Evolutionary conservation across 2,797 vertebrate species (phyloP), one percentile per base, ranked within the genome.

Genomic region (Halcyon chelicuti): DNA sequence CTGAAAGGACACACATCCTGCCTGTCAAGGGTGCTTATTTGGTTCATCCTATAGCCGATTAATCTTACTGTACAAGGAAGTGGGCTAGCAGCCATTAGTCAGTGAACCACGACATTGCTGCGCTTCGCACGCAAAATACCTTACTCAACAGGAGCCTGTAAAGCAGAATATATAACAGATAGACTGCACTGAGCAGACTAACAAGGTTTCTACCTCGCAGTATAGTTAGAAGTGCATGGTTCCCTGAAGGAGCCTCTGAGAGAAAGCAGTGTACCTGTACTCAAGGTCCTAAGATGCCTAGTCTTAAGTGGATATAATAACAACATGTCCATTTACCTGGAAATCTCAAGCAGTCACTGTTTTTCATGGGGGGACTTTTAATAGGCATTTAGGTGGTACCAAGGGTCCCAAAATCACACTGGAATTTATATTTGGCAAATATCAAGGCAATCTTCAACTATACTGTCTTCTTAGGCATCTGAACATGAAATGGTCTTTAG

Each of bases 221-320:
- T 2, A 6, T 0, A 0, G 22, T 42, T 17, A 31, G 35, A 18
- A 71, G 22, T 8, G 13, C 14, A 3, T 0, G 6, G 28, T 33
- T 58, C 12, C 31, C 31, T 44, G 15, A 58, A 74, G 26, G 12
- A 82, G 51, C 3, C 42, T 18, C 12, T 9, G 14, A 57, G 26
- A 61, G 29, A 75, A 37, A 25, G 37, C 40, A 68, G 7, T 6
- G 31, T 49, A 63, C 28, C 10, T 37, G 21, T n/a, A 49, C 12
- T 55, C 19, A 5, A 3, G 10, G 33, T 47, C 35, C 31, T 40
- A 57, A n/a, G 12, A 37, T 2, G 2, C 4, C 47, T 44, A 19
- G 42, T 62, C 70, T n/a, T 42, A 46, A 42, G 13, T 9, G 25
- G 49, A 20, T 7, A 16, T 4, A 52, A n/a, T 0, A 54, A 28